Conservation (phyloP, 2,113 vertebrate genomes). For the Mastomys natalensis region DNA sequence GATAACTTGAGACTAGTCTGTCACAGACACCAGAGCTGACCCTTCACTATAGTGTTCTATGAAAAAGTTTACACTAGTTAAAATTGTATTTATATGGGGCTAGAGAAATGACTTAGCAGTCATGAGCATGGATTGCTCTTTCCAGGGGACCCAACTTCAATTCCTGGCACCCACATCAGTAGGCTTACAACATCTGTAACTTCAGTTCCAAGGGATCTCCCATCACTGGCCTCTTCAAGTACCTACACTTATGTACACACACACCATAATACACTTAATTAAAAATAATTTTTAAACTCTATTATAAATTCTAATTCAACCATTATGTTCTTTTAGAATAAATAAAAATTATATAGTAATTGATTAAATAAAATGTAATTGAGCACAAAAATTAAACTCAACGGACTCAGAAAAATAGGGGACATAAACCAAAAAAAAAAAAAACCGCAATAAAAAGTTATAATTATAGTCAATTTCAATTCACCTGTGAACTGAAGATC, state of each 20-base stretch:
- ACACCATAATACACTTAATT: background rate
- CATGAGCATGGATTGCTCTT: background rate
- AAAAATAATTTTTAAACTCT: background rate
- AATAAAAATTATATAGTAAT: background rate
- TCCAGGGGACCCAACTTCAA: background rate
- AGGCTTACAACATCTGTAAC: background rate
- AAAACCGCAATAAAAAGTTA: background rate
- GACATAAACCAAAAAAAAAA: background rate
- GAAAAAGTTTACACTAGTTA: background rate
- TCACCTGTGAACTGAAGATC: background rate
- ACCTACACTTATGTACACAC: background rate
- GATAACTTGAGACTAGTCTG: background rate
- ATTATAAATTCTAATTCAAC: background rate
- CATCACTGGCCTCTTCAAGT: background rate
- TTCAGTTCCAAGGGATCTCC: background rate
- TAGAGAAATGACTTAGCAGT: background rate
- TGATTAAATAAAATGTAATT: conserved; percentile 31
- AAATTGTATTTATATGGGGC: background rate
- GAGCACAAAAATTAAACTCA: background rate
- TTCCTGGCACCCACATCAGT: background rate
- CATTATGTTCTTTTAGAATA: background rate
- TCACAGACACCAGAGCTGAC: background rate
- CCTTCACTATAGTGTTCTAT: background rate
- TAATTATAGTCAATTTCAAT: background rate
- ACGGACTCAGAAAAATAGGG: background rate